Base-by-base conservation (phyloP, 2,797 vertebrate genomes). In the Onychomys leucogaster region DNA sequence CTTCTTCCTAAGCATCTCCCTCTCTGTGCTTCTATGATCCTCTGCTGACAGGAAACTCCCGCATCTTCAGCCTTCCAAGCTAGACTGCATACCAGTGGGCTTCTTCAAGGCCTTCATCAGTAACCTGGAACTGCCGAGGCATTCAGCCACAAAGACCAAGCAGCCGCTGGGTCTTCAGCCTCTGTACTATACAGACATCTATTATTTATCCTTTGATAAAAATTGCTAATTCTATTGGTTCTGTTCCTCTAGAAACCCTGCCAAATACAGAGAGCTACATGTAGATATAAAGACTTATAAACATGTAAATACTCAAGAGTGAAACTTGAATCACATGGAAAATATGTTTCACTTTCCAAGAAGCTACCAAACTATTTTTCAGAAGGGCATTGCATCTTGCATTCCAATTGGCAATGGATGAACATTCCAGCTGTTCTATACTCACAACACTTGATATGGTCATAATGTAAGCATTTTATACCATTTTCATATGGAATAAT, bases 331-430 rank as follows among this genome's bases (percentile, higher is more conserved):
- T 71, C 65, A 41, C 34, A 19, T 37, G 61, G 37, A 87, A 85
- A 93, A 73, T 87, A 12, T 57, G 29, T 87, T 86, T 89, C 80
- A 65, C 19, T 61, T 37, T 77, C 85, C 55, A n/a, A 92, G 55
- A 88, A 67, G 71, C 41, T 78, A 34, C 78, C 13, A 57, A 95
- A 27, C 34, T 37, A 10, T 27, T 69, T 92, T 94, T 43, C 34
- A 67, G 25, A 78, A n/a, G 21, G 41, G n/a, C 41, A 43, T 90
- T 87, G 49, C 23, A 19, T 43, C 71, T 90, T 67, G 29, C n/a
- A 49, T 95, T 81, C 37, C 16, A 27, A 61, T 4, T 9, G 12
- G 17, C 34, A 80, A 37, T 3, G n/a, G 11, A 59, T 67, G 57
- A 94, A 1, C 46, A 25, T 43, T n/a, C 29, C 37, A 8, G 57